Conservation (phyloP, 2,113 vertebrate genomes). For the Mus spicilegus region DNA sequence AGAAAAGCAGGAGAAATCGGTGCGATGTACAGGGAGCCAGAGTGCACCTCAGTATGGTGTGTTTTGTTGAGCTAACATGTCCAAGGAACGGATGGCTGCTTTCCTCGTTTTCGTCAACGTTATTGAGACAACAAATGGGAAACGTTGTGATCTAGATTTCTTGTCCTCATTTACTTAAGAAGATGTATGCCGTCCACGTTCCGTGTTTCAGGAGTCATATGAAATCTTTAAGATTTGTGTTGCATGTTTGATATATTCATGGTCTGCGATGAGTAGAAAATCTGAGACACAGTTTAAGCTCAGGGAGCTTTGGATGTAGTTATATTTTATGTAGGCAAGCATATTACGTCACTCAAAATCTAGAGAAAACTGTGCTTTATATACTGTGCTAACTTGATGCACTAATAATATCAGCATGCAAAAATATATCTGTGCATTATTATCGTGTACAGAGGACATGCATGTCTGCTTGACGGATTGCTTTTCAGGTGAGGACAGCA, state of each 20-base stretch:
- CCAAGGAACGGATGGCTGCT: slow-evolving; percentile 52
- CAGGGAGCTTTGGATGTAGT: neutral
- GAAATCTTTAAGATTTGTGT: neutral
- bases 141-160: slow-evolving; percentile 19
- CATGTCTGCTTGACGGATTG: neutral
- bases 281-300: neutral
- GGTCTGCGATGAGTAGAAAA: neutral
- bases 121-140: slow-evolving; percentile 69
- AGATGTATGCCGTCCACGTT: neutral
- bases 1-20: slow-evolving; percentile 81
- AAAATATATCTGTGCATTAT: neutral
- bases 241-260: neutral
- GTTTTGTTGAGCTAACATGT: slow-evolving; percentile 80
- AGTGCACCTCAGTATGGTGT: slow-evolving; percentile 73
- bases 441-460: neutral
- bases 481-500: neutral
- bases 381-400: neutral
- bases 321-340: neutral
- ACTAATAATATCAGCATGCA: neutral
- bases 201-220: neutral
- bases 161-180: neutral
- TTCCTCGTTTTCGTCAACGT: slow-evolving; percentile 71
- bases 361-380: neutral
- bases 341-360: slow-evolving; percentile 14
- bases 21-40: slow-evolving; percentile 66